Conservation (phyloP, 2,797 vertebrate species). For the Mycteria americana region DNA sequence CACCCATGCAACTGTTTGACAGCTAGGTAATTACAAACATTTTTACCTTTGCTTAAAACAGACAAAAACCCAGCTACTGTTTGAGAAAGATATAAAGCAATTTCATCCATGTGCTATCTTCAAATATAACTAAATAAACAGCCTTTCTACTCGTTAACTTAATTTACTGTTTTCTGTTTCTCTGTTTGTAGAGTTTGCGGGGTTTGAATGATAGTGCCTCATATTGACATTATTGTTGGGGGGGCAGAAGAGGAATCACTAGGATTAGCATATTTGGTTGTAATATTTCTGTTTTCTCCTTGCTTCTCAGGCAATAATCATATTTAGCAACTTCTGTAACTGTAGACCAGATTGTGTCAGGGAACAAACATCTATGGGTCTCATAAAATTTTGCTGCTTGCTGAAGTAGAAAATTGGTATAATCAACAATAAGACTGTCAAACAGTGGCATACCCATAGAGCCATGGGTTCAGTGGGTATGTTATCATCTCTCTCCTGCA, state of each 20-base stretch:
- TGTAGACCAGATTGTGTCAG: slow-evolving; percentile 38
- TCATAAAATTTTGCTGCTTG: slow-evolving; percentile 48
- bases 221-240: not conserved
- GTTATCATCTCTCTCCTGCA: not conserved
- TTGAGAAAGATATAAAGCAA: not conserved
- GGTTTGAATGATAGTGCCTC: not conserved
- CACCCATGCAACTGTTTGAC: not conserved
- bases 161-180: not conserved
- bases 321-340: slow-evolving; percentile 59
- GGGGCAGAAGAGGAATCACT: not conserved
- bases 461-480: not conserved
- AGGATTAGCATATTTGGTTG: not conserved
- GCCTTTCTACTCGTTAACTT: not conserved
- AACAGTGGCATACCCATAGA: not conserved
- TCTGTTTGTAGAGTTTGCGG: not conserved
- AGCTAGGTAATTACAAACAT: not conserved
- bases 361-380: slow-evolving; percentile 39
- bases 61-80: not conserved
- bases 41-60: not conserved
- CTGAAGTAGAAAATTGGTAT: slow-evolving; percentile 30
- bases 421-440: slow-evolving; percentile 24
- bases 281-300: slow-evolving; percentile 3
- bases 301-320: slow-evolving; percentile 35
- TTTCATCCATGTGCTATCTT: not conserved
- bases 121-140: not conserved